Base-by-base conservation (phyloP, 2,797 vertebrate species). In the Cuniculus paca region DNA sequence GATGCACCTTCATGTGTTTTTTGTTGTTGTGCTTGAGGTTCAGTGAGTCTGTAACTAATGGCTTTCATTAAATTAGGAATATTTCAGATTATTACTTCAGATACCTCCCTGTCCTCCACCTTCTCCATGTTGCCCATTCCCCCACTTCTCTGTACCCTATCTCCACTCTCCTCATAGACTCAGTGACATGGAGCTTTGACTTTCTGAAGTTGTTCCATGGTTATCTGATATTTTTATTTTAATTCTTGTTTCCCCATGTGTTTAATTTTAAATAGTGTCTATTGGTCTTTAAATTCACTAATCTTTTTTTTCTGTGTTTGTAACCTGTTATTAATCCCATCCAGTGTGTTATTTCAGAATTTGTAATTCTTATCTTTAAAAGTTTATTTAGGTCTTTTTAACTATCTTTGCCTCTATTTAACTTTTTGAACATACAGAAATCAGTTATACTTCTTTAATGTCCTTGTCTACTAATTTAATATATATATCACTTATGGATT, bases 201-300 rank as follows among this genome's bases (percentile, higher is more conserved):
- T 34, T 83, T 17, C 17, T 61, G 5, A 85, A 50, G 19, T 60
- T 12, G 14, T 78, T 28, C 20, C 13, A 34, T 19, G 36, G 28
- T 52, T 72, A 17, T 17, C 50, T 79, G 54, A 54, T 54, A 10
- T 17, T 93, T 48, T 16, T 3, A 83, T 93, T 48, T 16, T 5
- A 83, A 45, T 48, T 86, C 16, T 58, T 56, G 2, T 54, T 12
- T 0, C 36, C 34, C 10, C 5, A 2, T 63, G 8, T 84, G 22
- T 61, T 95, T 95, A 95, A 88, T 42, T 95, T 74, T 72, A 58
- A 45, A 63, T 83, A 54, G 16, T 80, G 60, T 65, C 31, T 80
- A 20, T 79, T 81, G 72, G 5, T 74, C 20, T n/a, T 77, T 52
- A 82, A 92, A 31, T 56, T 90, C 39, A 77, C 50, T 85, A 39